Evolutionary conservation across 2,797 vertebrate species (phyloP), one percentile per base, ranked within the genome.

Genomic region (Chelidonichthys spinosus): DNA sequence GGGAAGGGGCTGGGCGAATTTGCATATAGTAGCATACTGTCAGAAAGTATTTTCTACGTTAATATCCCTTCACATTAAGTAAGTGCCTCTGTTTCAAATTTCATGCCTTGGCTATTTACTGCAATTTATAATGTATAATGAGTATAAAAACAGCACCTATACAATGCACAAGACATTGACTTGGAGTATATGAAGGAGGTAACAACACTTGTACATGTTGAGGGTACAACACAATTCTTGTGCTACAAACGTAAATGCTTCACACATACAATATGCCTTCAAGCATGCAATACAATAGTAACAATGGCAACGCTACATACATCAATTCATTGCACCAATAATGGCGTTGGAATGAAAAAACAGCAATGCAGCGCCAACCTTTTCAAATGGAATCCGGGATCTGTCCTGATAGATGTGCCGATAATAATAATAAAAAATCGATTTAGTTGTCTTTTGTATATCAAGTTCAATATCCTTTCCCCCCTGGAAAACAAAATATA

Each of bases 31-130:
- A 39, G 10, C 7, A 33, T 35, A 52, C 39, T 50, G 11, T 63
- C 47, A 71, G 76, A 74, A n/a, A 4, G 43, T 53, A 18, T 63
- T 36, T 17, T 39, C 10, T 53, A 7, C 58, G 13, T 65, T 74
- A 50, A 65, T 60, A 50, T 69, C 63, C 4, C 9, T 47, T 66
- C 11, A 76, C 4, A 14, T 66, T 56, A 47, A 56, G 9, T 25
- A 59, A 64, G 55, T 50, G 4, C 42, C 17, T 66, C 4, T 10
- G 37, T 60, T 69, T 35, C 44, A 35, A 37, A 49, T 54, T 68
- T 72, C 7, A 43, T 25, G 14, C 63, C n/a, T 46, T 9, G 4
- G 50, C 13, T 50, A 4, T 53, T 76, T 35, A 55, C 32, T 54
- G 53, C 11, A 53, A 37, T 56, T 62, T 2, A 55, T 4, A 47